Percentiles rank a stretch among this genome's conserved stretches.
Conservation (phyloP, 1,140 invertebrate genomes). For the Drosophila parvula region DNA sequence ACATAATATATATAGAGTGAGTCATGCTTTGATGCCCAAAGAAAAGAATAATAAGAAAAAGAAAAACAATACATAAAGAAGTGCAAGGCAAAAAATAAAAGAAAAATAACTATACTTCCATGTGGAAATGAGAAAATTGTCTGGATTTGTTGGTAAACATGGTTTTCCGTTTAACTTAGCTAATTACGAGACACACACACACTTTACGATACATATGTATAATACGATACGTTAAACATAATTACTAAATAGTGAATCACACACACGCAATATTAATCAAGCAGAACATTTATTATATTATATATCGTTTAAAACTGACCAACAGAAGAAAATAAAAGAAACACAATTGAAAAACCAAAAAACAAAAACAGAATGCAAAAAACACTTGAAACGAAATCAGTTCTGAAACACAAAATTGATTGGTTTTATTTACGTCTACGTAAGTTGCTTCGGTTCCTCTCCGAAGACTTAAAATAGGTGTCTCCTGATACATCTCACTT, state of each 20-base stretch:
- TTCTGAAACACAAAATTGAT: slow-evolving; percentile 55
- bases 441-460: no score
- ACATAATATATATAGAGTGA: slow-evolving; percentile 57
- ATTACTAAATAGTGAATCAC: slow-evolving; percentile 75
- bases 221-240: slow-evolving; percentile 54
- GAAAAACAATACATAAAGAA: slow-evolving; percentile 9
- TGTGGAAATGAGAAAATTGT: slow-evolving; percentile 55
- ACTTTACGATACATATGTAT: slow-evolving; percentile 28
- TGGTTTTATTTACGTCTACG: slow-evolving; percentile 34
- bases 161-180: slow-evolving; percentile 49
- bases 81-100: slow-evolving; percentile 29
- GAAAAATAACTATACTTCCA: slow-evolving; percentile 11
- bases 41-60: slow-evolving; percentile 60
- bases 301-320: slow-evolving; percentile 60
- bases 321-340: slow-evolving; percentile 45
- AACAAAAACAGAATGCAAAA: slow-evolving; percentile 23
- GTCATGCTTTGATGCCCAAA: slow-evolving; percentile 81
- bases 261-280: slow-evolving; percentile 76
- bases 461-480: no score
- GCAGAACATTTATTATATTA: slow-evolving; percentile 66
- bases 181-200: slow-evolving; percentile 38
- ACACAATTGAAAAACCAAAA: slow-evolving; percentile 34
- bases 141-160: slow-evolving; percentile 49
- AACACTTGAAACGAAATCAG: slow-evolving; percentile 36
- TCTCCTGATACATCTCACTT: no score